Evolutionary conservation across 2,888 invertebrate genomes (phyloP).

Genomic region (Toxonevra muliebris): DNA sequence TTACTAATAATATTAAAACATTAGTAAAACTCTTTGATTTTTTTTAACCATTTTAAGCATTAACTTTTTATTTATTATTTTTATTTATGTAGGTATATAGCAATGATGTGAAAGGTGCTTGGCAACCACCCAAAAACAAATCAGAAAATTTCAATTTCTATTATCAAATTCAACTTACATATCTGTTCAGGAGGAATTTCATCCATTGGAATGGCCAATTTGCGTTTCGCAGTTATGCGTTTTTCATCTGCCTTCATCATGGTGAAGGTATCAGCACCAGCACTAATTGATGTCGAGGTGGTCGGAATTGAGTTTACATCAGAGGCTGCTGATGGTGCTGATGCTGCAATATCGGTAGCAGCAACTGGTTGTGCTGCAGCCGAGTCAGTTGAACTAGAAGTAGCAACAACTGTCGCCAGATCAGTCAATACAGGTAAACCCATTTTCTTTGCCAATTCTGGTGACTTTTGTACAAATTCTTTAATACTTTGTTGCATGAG

Average conservation of each 20-base stretch:
- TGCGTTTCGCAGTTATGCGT: conserved; percentile 64
- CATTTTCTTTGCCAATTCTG: conserved; percentile 69
- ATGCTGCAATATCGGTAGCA: no score
- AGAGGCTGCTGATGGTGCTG: neutral
- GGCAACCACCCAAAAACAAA: no score
- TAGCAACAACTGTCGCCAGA: conserved; percentile 1
- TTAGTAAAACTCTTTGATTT: no score
- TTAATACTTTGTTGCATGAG: conserved; percentile 73
- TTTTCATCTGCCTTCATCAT: conserved; percentile 70
- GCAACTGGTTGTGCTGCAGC: no score
- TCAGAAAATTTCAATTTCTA: no score
- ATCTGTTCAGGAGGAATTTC: conserved; percentile 63
- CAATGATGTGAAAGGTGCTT: no score
- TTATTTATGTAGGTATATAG: no score
- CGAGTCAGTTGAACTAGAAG: neutral
- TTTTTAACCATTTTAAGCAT: no score
- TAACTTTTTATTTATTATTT: no score
- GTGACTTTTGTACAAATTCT: conserved; percentile 72
- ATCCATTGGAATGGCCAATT: conserved; percentile 55
- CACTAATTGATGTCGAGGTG: conserved; percentile 33
- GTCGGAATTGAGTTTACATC: conserved; percentile 24
- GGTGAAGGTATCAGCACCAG: conserved; percentile 59
- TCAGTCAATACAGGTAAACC: conserved; percentile 61
- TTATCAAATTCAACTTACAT: conserved; percentile 51
- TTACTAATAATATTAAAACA: no score